Evolutionary conservation across 2,888 invertebrate species (phyloP).

Genomic region (Empis stercorea): DNA sequence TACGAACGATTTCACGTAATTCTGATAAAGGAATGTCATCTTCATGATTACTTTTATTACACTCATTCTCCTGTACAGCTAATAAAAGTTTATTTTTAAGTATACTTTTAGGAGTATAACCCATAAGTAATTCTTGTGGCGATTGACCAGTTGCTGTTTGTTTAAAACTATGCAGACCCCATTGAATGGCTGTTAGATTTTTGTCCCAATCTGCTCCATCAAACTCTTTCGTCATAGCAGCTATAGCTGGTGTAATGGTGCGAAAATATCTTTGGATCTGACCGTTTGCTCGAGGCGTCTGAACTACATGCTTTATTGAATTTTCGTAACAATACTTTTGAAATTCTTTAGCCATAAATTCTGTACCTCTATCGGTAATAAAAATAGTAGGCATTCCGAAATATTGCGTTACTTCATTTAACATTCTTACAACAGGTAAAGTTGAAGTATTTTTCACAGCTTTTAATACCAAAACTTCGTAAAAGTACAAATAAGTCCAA

Average conservation of each 20-base stretch:
- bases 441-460: constrained; percentile 2
- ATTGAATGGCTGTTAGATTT: constrained; percentile 5
- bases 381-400: constrained; percentile 12
- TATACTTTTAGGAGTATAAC: constrained; percentile 2
- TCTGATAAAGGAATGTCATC: constrained; percentile 1
- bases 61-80: neutral
- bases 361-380: constrained; percentile 13
- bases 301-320: constrained; percentile 8
- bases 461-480: constrained; percentile 8
- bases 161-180: constrained; percentile 3
- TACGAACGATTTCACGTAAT: neutral
- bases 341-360: constrained; percentile 13
- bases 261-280: constrained; percentile 12
- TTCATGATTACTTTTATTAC: neutral
- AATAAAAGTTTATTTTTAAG: constrained; percentile 1
- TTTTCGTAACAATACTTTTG: constrained; percentile 9
- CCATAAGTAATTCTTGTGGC: constrained; percentile 7
- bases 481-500: constrained; percentile 8
- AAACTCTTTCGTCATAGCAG: constrained; percentile 4
- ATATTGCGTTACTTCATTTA: constrained; percentile 8
- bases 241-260: constrained; percentile 6
- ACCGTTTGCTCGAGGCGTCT: constrained; percentile 13
- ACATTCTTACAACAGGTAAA: constrained; percentile 2
- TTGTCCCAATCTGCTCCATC: constrained; percentile 7
- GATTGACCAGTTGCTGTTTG: constrained; percentile 2